Percentiles rank a stretch among this genome's conserved stretches.
phyloP scores from a whole-genome alignment of 2,888 invertebrate species.

The Neoascia interrupta region DNA sequence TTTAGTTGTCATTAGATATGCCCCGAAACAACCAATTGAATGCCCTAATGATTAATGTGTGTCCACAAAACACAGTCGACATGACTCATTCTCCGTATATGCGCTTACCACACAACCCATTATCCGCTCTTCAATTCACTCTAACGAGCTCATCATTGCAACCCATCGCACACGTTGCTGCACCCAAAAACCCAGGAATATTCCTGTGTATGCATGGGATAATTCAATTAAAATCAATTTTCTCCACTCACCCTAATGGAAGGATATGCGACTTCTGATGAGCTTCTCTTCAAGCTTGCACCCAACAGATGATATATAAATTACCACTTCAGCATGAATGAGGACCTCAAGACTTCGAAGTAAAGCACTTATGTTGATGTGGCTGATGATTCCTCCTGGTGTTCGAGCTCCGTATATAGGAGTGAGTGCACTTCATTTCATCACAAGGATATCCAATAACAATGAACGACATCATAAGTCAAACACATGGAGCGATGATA shows the following conservation, averaged over 20 bases:
- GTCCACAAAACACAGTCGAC: no score
- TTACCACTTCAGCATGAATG: conserved; percentile 57
- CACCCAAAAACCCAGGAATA: conserved; percentile 8
- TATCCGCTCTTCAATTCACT: conserved; percentile 51
- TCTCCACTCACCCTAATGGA: conserved; percentile 58
- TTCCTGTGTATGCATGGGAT: conserved; percentile 43
- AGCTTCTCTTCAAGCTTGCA: conserved; percentile 46
- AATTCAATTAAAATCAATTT: conserved; percentile 68
- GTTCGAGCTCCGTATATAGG: neutral
- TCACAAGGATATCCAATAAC: conserved; percentile 68
- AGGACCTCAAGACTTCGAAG: conserved; percentile 46
- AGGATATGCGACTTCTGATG: conserved; percentile 49
- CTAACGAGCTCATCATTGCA: conserved; percentile 40
- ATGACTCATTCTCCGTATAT: no score
- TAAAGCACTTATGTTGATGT: conserved; percentile 58
- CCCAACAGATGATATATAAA: conserved; percentile 61
- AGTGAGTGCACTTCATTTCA: conserved; percentile 58
- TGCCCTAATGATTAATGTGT: no score
- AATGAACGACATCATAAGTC: conserved; percentile 66
- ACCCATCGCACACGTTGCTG: neutral
- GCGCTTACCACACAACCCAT: conserved; percentile 42
- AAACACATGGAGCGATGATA: conserved; percentile 63
- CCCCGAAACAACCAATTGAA: no score
- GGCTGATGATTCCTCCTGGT: conserved; percentile 34
- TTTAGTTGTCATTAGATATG: no score